Evolutionary conservation across 2,797 vertebrate genomes (phyloP).

Genomic region (Ispidina lecontei): DNA sequence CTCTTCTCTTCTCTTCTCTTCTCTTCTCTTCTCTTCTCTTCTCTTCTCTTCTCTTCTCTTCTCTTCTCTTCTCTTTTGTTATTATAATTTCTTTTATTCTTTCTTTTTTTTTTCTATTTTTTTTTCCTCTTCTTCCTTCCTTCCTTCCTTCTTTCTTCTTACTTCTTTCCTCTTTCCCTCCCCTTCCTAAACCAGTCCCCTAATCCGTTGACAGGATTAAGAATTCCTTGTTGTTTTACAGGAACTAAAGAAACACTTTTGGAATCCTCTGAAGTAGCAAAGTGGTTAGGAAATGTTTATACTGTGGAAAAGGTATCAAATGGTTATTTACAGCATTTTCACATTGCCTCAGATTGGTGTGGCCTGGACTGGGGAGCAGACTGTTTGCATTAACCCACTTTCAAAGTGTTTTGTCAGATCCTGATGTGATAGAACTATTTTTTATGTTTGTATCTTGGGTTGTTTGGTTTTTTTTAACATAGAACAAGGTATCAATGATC

Average conservation of each 20-base stretch:
- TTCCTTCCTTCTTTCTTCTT: too few species aligned
- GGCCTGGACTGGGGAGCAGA: constrained; percentile 10
- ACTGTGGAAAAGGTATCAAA: constrained; percentile 47
- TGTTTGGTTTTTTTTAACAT: not conserved
- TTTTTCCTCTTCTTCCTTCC: accelerated
- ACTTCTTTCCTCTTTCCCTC: not conserved
- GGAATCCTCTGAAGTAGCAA: constrained; percentile 58
- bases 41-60: not conserved
- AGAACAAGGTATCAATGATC: not conserved
- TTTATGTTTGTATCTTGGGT: not conserved
- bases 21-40: too few species aligned
- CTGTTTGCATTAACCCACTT: constrained; percentile 44
- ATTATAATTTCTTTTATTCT: too few species aligned
- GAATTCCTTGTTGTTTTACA: constrained; percentile 65
- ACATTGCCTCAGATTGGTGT: constrained; percentile 21
- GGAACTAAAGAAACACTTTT: constrained; percentile 65
- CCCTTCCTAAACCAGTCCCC: not conserved
- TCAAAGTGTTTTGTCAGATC: constrained; percentile 6
- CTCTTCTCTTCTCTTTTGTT: too few species aligned
- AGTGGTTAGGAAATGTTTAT: constrained; percentile 59
- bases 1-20: too few species aligned
- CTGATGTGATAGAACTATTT: not conserved
- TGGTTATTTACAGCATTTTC: constrained; percentile 64
- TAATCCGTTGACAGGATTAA: constrained; percentile 63
- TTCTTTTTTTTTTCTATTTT: too few species aligned